phyloP scores from a whole-genome alignment of 2,888 invertebrate genomes.

The Nezara viridula region DNA sequence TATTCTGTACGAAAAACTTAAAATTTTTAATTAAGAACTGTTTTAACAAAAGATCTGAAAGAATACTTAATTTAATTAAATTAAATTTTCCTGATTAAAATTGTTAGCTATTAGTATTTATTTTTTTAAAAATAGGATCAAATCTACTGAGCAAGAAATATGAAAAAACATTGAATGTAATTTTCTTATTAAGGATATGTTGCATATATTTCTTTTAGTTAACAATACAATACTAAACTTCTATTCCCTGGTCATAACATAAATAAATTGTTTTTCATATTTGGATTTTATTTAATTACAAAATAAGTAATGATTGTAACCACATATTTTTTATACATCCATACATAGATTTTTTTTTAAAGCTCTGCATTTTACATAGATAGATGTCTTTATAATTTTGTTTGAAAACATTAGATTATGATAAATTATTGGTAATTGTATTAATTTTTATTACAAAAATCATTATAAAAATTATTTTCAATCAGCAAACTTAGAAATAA shows the following conservation, averaged over 20 bases:
- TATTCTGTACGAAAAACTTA: not conserved
- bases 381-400: too few relatives aligned
- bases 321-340: too few relatives aligned
- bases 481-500: not conserved
- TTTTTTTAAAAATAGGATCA: not conserved
- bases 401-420: too few relatives aligned
- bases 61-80: not conserved
- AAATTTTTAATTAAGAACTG: not conserved
- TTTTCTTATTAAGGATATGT: not conserved
- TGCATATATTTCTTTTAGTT: not conserved
- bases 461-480: not conserved
- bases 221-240: not conserved
- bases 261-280: not conserved
- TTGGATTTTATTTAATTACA: not conserved
- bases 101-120: not conserved
- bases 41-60: not conserved
- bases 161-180: not conserved
- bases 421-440: too few relatives aligned
- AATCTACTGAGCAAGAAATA: not conserved
- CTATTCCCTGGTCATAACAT: not conserved
- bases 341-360: too few relatives aligned
- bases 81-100: not conserved
- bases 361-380: too few relatives aligned
- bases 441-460: not conserved
- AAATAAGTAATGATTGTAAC: not conserved